These are phyloP conservation scores for Amblyopsis rosae DNA, from an alignment of 2,113 vertebrate species.

Conservation along the genomic window DNA sequence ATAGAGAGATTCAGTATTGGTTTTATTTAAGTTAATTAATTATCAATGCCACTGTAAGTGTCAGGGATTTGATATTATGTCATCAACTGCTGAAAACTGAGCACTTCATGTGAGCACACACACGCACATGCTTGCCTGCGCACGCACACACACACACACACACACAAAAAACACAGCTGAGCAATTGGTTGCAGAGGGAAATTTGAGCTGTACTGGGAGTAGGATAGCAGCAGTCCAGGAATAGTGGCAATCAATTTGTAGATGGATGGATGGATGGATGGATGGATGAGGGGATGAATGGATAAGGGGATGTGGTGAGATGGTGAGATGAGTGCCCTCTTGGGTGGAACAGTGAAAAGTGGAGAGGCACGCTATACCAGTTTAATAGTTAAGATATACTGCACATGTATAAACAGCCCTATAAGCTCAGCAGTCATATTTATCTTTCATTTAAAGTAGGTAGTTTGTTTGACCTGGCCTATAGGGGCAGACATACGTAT, in stretches of 20 bases:
- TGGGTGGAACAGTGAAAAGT: conserved; percentile 87
- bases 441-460: too few relatives aligned
- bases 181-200: conserved; percentile 74
- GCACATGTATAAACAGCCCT: too few relatives aligned
- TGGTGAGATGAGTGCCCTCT: conserved; percentile 82
- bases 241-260: conserved; percentile 93
- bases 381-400: too few relatives aligned
- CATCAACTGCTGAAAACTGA: conserved; percentile 2
- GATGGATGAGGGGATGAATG: conserved; percentile 75
- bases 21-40: conserved; percentile 5
- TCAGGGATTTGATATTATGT: conserved; percentile 27
- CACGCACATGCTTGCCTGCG: neutral
- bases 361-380: conserved; percentile 81
- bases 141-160: conserved; percentile 16
- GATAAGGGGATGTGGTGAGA: conserved; percentile 4
- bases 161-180: conserved; percentile 35
- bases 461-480: too few relatives aligned
- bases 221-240: conserved; percentile 87
- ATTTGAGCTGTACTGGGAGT: conserved; percentile 68
- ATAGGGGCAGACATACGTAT: too few relatives aligned
- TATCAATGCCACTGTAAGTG: neutral
- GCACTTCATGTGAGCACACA: neutral
- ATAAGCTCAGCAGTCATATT: too few relatives aligned
- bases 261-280: conserved; percentile 83
- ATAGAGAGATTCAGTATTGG: neutral